phyloP scores from a whole-genome alignment of 2,797 vertebrate species.

The Dallia pectoralis region DNA sequence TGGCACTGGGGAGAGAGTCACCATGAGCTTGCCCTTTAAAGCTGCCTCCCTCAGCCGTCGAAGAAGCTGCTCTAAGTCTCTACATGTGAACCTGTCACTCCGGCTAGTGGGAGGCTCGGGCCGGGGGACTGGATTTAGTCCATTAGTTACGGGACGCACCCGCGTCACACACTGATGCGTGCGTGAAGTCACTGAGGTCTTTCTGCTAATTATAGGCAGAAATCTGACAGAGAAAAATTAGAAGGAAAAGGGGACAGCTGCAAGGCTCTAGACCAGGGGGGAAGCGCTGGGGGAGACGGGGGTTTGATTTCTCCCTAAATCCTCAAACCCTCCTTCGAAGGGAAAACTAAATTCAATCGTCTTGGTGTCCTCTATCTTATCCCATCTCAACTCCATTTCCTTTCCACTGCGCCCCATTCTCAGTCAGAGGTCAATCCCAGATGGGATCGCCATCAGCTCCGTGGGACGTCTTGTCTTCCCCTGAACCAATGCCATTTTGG shows the following conservation, averaged over 20 bases:
- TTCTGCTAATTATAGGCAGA: slow-evolving; percentile 89
- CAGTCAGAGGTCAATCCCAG: slow-evolving; percentile 56
- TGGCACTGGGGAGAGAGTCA: slow-evolving; percentile 51
- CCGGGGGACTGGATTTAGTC: slow-evolving; percentile 70
- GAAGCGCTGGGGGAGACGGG: slow-evolving; percentile 36
- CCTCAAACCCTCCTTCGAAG: slow-evolving; percentile 67
- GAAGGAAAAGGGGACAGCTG: slow-evolving; percentile 89
- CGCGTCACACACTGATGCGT: slow-evolving; percentile 57
- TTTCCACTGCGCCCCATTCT: slow-evolving; percentile 12
- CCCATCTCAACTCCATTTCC: slow-evolving; percentile 27
- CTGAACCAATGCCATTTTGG: slow-evolving; percentile 58
- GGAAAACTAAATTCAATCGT: slow-evolving; percentile 76
- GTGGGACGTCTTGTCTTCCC: slow-evolving; percentile 53
- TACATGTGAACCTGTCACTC: slow-evolving; percentile 84
- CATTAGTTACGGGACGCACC: slow-evolving; percentile 78
- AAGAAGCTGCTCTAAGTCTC: slow-evolving; percentile 66
- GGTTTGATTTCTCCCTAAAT: slow-evolving; percentile 79
- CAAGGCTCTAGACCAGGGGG: slow-evolving; percentile 58
- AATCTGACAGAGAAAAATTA: slow-evolving; percentile 94
- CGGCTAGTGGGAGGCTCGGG: slow-evolving; percentile 41
- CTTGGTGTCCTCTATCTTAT: slow-evolving; percentile 56
- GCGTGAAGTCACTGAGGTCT: slow-evolving; percentile 77
- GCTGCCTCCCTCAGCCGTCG: slow-evolving; percentile 40
- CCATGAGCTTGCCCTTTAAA: slow-evolving; percentile 65
- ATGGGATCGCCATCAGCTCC: slow-evolving; percentile 47